These are phyloP conservation scores for Myrmophylax atrothorax DNA, from an alignment of 2,113 vertebrate genomes.

Conservation along the genomic window DNA sequence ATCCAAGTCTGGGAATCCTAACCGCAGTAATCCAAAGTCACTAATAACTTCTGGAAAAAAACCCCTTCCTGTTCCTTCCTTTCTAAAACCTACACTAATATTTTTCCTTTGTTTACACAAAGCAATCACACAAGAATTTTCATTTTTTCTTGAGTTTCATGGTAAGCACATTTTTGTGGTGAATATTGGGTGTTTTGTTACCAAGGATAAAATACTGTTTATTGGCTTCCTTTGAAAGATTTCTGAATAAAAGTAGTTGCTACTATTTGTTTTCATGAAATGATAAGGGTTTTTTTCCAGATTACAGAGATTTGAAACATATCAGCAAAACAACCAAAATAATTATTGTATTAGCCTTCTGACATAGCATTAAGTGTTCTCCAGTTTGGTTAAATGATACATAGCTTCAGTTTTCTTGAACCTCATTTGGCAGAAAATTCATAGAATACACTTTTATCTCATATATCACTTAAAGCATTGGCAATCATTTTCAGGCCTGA, in stretches of 20 bases:
- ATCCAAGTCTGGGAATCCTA: neutral
- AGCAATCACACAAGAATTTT: neutral
- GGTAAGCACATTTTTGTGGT: neutral
- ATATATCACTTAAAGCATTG: neutral
- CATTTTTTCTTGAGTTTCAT: neutral
- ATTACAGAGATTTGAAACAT: neutral
- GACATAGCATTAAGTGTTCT: neutral
- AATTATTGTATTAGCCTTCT: neutral
- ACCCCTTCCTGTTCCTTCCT: fast-evolving
- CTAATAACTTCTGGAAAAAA: neutral
- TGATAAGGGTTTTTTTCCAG: neutral
- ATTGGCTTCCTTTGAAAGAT: neutral
- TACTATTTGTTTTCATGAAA: neutral
- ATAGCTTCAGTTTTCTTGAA: neutral
- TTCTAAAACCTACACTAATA: neutral
- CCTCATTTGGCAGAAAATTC: neutral
- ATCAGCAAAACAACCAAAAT: neutral
- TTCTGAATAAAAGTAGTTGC: neutral
- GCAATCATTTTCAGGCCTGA: neutral
- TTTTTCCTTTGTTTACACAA: neutral
- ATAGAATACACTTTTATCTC: neutral
- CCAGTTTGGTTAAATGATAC: neutral
- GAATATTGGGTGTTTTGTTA: neutral
- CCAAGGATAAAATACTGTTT: neutral
- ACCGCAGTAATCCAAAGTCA: neutral